These are phyloP conservation scores for Colossoma macropomum DNA, from an alignment of 2,113 vertebrate species.

Conservation along the genomic window DNA sequence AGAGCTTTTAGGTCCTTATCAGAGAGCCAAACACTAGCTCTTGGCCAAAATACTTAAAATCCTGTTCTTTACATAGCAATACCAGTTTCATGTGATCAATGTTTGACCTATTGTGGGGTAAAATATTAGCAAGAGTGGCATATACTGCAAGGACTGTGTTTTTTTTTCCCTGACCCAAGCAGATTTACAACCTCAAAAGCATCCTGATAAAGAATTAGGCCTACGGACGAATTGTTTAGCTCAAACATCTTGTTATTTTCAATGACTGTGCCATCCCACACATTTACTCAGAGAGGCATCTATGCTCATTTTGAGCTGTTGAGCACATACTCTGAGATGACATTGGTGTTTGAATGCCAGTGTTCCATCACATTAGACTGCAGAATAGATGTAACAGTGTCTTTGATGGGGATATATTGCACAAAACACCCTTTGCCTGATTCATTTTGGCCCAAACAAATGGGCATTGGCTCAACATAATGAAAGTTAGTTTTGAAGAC, in stretches of 20 bases:
- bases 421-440: conserved; percentile 32
- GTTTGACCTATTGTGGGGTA: conserved; percentile 11
- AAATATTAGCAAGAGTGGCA: background rate
- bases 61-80: too few species aligned
- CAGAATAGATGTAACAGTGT: conserved; percentile 21
- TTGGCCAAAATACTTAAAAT: conserved; percentile 1
- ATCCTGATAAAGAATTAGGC: too few species aligned
- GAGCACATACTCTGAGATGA: background rate
- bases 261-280: background rate
- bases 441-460: conserved; percentile 31
- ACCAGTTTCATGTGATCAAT: conserved; percentile 9
- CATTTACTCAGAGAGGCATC: too few species aligned
- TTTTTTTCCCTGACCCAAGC: background rate
- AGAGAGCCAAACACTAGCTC: background rate
- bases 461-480: conserved; percentile 27
- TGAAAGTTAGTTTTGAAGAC: conserved; percentile 22
- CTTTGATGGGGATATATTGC: conserved; percentile 20
- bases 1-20: background rate
- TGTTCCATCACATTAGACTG: conserved; percentile 2
- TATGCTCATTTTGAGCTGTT: too few species aligned
- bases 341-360: background rate
- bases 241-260: conserved; percentile 8
- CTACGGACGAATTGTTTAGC: background rate
- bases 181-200: background rate
- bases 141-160: conserved; percentile 7